Base-by-base conservation (phyloP, 2,888 invertebrate species). In the Protophormia terraenovae region DNA sequence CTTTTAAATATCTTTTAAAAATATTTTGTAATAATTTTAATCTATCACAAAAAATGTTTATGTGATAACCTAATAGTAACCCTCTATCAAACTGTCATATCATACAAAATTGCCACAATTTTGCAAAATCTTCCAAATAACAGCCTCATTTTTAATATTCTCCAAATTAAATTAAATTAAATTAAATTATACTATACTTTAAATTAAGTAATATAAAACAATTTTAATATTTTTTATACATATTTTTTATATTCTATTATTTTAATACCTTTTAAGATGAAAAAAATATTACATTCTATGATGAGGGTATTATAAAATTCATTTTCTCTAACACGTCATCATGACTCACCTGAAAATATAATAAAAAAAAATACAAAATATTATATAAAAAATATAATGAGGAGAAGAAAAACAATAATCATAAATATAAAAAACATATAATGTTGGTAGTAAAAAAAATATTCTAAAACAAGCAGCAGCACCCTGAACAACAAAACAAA, bases 301-400 rank as follows among this genome's bases (percentile, higher is more conserved):
- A 24, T 41, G 24, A 64, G 38, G 62, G 38, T 19, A 41, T 24
- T 12, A 16, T 7, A 8, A 14, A 14, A 29, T 53, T 3, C 32
- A 47, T 24, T n/a, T 27, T 29, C 35, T 14, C 32, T 5, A 27
- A 55, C 29, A 3, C 27, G 32, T 77, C 45, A 55, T 32, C 41
- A 67, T 22, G 29, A 77, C 76, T 77, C 24, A 77, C 76, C 76
- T 77, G 45, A 24, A 77, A 77, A 29, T 64, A 41, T 10, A 60
- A 50, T n/a, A 14, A 66, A 27, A 29, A 27, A 29, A 12, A 62
- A 19, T 5, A 66, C 14, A 24, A 24, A 47, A 38, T 47, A 16
- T 16, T 2, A 38, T 41, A 27, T 19, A 29, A 24, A 16, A 22
- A 24, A 38, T 19, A 35, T n/a, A 32, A 53, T 58, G 16, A 60